A percentile compares a stretch with the other conserved stretches of the same genome.
phyloP scores from a whole-genome alignment of 2,797 vertebrate genomes.

The Acridotheres tristis region DNA sequence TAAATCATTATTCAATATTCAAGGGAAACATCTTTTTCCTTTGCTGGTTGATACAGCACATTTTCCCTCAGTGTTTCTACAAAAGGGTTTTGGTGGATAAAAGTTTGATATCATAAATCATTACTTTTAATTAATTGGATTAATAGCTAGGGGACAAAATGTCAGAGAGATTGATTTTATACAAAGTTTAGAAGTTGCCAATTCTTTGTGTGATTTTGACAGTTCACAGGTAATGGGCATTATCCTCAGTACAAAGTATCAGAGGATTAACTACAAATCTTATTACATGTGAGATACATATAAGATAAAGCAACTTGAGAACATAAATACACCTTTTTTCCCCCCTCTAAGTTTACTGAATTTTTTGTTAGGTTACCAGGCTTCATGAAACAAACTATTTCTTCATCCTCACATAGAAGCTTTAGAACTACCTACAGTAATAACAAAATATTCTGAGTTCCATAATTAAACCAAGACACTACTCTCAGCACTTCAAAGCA shows the following conservation, averaged over 20 bases:
- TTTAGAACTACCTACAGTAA: neutral
- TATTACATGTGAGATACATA: neutral
- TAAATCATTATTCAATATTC: neutral
- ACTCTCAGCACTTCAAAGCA: neutral
- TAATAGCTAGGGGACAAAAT: neutral
- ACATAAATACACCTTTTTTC: rapidly evolving
- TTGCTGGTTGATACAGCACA: neutral
- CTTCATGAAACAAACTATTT: neutral
- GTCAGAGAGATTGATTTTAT: neutral
- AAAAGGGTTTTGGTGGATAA: neutral
- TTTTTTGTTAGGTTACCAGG: neutral
- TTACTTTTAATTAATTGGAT: neutral
- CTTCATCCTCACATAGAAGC: neutral
- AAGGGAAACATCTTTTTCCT: neutral
- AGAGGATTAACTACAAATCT: neutral
- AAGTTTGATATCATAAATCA: neutral
- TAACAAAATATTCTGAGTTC: neutral
- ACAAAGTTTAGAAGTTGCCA: neutral
- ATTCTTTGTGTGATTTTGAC: neutral
- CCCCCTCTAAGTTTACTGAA: neutral
- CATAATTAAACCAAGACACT: neutral
- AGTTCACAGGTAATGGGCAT: neutral
- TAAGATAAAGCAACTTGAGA: neutral
- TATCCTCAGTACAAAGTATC: neutral
- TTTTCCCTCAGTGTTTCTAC: neutral